Evolutionary conservation across 2,113 vertebrate species (phyloP).

Genomic region (Scophthalmus maximus): DNA sequence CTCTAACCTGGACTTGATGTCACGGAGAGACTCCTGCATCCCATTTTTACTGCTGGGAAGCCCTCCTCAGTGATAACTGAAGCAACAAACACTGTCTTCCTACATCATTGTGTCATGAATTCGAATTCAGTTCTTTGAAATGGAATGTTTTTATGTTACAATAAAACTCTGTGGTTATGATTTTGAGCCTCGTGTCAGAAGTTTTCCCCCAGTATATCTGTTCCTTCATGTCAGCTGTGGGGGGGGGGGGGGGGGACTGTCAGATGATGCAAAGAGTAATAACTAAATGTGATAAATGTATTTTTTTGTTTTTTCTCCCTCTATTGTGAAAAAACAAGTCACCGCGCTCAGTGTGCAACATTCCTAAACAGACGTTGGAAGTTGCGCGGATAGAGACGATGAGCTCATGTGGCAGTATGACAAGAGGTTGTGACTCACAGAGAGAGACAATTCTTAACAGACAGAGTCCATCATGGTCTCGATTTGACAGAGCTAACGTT

Average conservation of each 20-base stretch:
- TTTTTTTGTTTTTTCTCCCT: constrained; percentile 12
- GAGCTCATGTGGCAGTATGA: constrained; percentile 9
- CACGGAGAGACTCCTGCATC: constrained; percentile 64
- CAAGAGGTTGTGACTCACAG: background rate
- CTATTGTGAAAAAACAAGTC: constrained; percentile 25
- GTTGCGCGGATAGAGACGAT: constrained; percentile 26
- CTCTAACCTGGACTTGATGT: constrained; percentile 49
- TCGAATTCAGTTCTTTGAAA: constrained; percentile 25
- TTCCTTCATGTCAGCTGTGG: constrained; percentile 31
- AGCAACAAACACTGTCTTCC: constrained; percentile 84
- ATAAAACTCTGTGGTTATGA: constrained; percentile 18
- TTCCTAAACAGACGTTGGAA: constrained; percentile 62
- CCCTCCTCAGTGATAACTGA: constrained; percentile 42
- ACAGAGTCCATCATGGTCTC: background rate
- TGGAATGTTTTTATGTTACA: constrained; percentile 32
- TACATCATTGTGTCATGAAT: constrained; percentile 56
- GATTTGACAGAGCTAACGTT: constrained; percentile 25
- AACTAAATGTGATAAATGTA: constrained; percentile 11
- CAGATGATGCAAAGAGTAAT: background rate
- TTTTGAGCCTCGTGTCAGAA: constrained; percentile 4
- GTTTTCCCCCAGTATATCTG: constrained; percentile 11
- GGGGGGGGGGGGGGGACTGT: too few relatives aligned
- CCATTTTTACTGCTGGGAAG: constrained; percentile 62
- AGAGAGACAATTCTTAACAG: background rate
- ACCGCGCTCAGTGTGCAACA: constrained; percentile 40